A percentile compares a stretch with the other conserved stretches of the same genome.
These are phyloP conservation scores for Lycia hirtaria DNA, from an alignment of 2,888 invertebrate species.

Conservation along the genomic window DNA sequence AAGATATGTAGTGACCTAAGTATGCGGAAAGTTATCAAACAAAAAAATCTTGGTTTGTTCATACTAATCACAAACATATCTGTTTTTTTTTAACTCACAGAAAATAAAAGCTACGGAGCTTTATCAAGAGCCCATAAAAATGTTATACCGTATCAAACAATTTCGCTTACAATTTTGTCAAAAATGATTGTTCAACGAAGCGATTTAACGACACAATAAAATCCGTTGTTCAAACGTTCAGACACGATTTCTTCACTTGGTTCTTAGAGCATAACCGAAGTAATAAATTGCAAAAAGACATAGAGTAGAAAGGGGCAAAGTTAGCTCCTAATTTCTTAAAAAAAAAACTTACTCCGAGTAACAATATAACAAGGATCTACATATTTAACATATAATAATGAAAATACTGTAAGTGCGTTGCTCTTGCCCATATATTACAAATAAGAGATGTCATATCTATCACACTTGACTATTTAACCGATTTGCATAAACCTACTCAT, in stretches of 20 bases:
- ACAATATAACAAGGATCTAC: no score
- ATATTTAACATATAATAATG: no score
- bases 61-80: conserved; percentile 29
- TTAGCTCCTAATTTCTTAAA: background rate
- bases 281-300: conserved; percentile 70
- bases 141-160: conserved; percentile 18
- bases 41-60: no score
- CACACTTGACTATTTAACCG: no score
- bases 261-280: conserved; percentile 57
- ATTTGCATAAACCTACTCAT: no score
- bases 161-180: conserved; percentile 26
- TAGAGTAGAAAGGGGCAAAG: conserved; percentile 15
- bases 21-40: no score
- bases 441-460: no score
- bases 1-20: no score
- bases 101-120: conserved; percentile 4
- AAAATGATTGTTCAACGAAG: conserved; percentile 29
- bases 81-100: no score
- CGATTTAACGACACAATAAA: conserved; percentile 40
- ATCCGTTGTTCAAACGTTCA: conserved; percentile 49
- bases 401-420: no score
- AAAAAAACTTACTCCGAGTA: no score
- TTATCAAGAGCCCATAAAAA: conserved; percentile 34
- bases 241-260: conserved; percentile 59
- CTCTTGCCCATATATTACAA: no score